Percentiles rank a stretch among this genome's conserved stretches.
Evolutionary conservation across 2,888 invertebrate species (phyloP).

Genomic region (Iphiclides podalirius): DNA sequence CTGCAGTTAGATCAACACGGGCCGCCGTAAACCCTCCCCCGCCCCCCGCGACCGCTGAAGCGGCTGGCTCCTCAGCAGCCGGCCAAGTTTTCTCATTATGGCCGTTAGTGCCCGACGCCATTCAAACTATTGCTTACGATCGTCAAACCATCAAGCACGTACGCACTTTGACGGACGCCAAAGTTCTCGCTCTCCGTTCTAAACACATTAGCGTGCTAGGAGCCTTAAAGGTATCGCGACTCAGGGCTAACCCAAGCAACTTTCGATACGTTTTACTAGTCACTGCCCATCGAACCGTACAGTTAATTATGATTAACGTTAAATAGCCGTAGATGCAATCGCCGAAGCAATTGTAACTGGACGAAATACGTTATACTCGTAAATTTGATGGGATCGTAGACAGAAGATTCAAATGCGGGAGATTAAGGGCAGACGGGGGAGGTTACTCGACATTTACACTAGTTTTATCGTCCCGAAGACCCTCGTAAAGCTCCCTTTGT

Average conservation of each 20-base stretch:
- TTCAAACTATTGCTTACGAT: slow-evolving; percentile 53
- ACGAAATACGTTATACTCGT: not conserved
- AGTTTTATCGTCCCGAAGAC: slow-evolving; percentile 70
- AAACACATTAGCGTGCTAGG: slow-evolving; percentile 24
- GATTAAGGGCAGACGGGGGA: slow-evolving; percentile 57
- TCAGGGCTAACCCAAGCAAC: no score
- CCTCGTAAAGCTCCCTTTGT: slow-evolving; percentile 67
- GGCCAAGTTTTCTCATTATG: slow-evolving; percentile 76
- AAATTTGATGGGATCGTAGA: slow-evolving; percentile 10
- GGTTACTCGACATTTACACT: slow-evolving; percentile 73
- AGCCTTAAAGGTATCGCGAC: no score
- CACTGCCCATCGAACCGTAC: no score
- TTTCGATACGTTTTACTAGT: no score
- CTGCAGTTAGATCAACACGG: slow-evolving; percentile 43
- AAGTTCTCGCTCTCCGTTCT: slow-evolving; percentile 28
- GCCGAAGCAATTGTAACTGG: not conserved
- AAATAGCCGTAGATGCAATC: not conserved
- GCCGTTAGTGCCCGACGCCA: slow-evolving; percentile 54
- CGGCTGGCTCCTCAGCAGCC: slow-evolving; percentile 44
- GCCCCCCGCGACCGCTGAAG: slow-evolving; percentile 44
- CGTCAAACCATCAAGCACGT: slow-evolving; percentile 48
- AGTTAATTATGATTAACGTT: not conserved
- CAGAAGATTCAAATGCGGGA: slow-evolving; percentile 33
- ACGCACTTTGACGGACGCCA: slow-evolving; percentile 39
- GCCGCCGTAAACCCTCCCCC: slow-evolving; percentile 39